These are phyloP conservation scores for Centropyge bicolor DNA, from an alignment of 2,797 vertebrate genomes.

Conservation along the genomic window DNA sequence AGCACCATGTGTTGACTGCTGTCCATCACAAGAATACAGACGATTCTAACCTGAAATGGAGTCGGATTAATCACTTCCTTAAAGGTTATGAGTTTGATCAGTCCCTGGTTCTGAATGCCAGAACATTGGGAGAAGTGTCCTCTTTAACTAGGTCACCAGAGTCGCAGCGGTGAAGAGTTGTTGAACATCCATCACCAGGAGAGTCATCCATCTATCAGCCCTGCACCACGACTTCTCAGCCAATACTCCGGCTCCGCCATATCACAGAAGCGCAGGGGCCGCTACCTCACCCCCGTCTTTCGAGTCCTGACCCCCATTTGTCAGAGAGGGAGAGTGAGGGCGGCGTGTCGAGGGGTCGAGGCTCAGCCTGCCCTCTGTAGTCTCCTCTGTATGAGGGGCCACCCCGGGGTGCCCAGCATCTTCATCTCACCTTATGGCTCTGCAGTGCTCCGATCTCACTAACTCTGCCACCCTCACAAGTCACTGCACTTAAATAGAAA, in stretches of 20 bases:
- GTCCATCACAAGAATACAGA: neutral
- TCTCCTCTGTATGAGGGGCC: conserved; percentile 36
- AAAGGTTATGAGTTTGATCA: conserved; percentile 21
- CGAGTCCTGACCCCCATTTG: conserved; percentile 72
- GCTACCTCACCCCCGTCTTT: conserved; percentile 54
- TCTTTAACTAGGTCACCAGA: conserved; percentile 76
- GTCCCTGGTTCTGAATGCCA: conserved; percentile 26
- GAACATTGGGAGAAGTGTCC: conserved; percentile 53
- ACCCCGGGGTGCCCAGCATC: conserved; percentile 26
- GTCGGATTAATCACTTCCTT: neutral
- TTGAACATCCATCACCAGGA: conserved; percentile 77
- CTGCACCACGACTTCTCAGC: conserved; percentile 41
- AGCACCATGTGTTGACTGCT: conserved; percentile 10
- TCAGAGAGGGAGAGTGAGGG: conserved; percentile 58
- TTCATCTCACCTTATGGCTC: conserved; percentile 42
- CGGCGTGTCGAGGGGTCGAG: conserved; percentile 28
- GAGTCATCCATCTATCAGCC: conserved; percentile 78
- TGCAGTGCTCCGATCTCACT: conserved; percentile 4
- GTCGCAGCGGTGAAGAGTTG: conserved; percentile 61
- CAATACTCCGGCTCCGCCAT: conserved; percentile 48
- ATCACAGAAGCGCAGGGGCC: conserved; percentile 64
- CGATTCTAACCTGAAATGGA: neutral
- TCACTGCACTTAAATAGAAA: conserved; percentile 42
- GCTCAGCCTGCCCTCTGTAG: conserved; percentile 45
- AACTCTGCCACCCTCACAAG: conserved; percentile 32